Evolutionary conservation across 2,113 vertebrate genomes (phyloP), one percentile per base, ranked within the genome.

Genomic region (Rhinolophus sinicus): DNA sequence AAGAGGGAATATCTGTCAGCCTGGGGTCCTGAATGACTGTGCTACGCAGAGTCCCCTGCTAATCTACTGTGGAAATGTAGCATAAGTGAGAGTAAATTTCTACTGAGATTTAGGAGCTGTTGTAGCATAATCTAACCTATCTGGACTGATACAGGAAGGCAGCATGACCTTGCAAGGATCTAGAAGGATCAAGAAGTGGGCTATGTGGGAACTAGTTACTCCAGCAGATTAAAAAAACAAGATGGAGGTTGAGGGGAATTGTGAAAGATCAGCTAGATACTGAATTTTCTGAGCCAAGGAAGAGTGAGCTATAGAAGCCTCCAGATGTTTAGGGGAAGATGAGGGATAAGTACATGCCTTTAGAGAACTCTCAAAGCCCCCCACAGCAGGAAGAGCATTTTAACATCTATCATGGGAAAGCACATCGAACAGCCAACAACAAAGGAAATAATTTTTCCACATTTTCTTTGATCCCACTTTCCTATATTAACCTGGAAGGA

Each of bases 261-360:
- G 28, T 87, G 56, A 85, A 33, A 62, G 3, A 9, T 54, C 18
- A 8, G 6, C 54, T 62, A 16, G 38, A 56, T 35, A 58, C 22
- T 88, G 56, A 28, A 12, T 60, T 82, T 84, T 92, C 85, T 73
- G 83, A 77, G 15, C 73, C 30, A 60, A 91, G 62, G 14, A 76
- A 69, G 14, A 91, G 1, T 82, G 16, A 8, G 3, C 19, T 18
- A 7, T 22, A 62, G 56, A 90, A 14, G 56, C 73, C 24, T 11
- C 12, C 44, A 80, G 50, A 47, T 52, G n/a, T 38, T 88, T 62
- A 30, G 7, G 24, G 86, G n/a, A 24, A 72, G 54, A 72, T 44
- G 58, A 65, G 30, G 30, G 54, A 60, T 77, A 38, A 72, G 14
- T 33, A 87, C 9, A 6, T 44, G 22, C 67, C 26, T 19, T 73